Conservation (phyloP, 2,888 invertebrate species). For the Hypselothyrea guttata region DNA sequence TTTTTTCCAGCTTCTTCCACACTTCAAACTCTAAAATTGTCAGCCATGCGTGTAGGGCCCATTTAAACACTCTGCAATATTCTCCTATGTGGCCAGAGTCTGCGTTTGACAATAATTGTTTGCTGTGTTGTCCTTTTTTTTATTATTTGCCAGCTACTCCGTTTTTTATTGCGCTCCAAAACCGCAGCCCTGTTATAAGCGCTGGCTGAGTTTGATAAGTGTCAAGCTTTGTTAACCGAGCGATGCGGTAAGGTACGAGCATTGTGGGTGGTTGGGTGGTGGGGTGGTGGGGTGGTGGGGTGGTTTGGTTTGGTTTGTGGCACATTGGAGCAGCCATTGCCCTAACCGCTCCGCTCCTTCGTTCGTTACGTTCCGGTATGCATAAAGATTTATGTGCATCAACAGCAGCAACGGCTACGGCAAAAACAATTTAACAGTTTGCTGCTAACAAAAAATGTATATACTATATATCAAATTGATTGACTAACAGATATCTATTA, state of each 20-base stretch:
- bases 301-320: too few relatives aligned
- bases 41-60: constrained; percentile 11
- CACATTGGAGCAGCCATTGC: background rate
- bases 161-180: constrained; percentile 56
- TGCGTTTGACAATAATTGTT: constrained; percentile 75
- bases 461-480: background rate
- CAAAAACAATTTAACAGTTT: constrained; percentile 57
- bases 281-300: constrained; percentile 2
- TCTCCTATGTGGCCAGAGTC: constrained; percentile 15
- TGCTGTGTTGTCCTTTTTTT: constrained; percentile 50
- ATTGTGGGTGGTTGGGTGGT: background rate
- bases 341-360: too few relatives aligned
- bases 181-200: constrained; percentile 58
- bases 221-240: constrained; percentile 61
- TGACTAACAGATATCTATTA: constrained; percentile 16
- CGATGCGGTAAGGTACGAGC: constrained; percentile 13
- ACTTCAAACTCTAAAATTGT: constrained; percentile 45
- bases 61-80: background rate
- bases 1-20: background rate
- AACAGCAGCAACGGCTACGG: constrained; percentile 20
- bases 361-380: background rate
- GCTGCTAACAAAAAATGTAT: constrained; percentile 23
- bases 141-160: constrained; percentile 53
- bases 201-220: constrained; percentile 57
- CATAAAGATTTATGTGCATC: constrained; percentile 67